phyloP scores from a whole-genome alignment of 1,140 invertebrate genomes.

The Aphidius gifuensis region DNA sequence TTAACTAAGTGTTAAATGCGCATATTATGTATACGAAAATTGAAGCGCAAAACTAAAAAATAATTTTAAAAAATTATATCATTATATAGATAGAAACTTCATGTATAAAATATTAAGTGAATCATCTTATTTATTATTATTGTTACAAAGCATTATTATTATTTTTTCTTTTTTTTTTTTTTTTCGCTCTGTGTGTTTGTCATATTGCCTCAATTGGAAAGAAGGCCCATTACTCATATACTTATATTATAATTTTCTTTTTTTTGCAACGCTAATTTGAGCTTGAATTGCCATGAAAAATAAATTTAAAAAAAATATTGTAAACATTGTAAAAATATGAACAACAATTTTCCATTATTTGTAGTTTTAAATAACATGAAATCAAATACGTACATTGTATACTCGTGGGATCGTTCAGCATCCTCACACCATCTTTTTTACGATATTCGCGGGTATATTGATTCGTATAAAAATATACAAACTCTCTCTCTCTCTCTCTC shows the following conservation, averaged over 20 bases:
- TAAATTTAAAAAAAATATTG: too few species aligned
- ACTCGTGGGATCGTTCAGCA: constrained; percentile 8
- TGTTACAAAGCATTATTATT: constrained; percentile 38
- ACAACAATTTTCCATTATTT: too few species aligned
- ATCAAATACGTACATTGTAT: neutral
- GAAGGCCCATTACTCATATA: constrained; percentile 20
- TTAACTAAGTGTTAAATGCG: neutral
- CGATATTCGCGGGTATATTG: neutral
- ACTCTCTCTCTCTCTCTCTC: constrained; percentile 12
- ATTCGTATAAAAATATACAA: constrained; percentile 9
- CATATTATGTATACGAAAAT: constrained; percentile 7
- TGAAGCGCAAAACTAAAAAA: neutral
- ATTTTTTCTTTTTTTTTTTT: constrained; percentile 15
- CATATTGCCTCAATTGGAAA: constrained; percentile 37
- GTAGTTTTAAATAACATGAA: too few species aligned
- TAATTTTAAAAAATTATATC: constrained; percentile 18
- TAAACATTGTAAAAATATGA: too few species aligned
- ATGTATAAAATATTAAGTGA: constrained; percentile 31
- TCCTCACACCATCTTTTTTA: constrained; percentile 4
- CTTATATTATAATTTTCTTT: constrained; percentile 6
- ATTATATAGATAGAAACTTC: constrained; percentile 25
- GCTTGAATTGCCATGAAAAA: constrained; percentile 13
- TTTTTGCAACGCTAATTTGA: constrained; percentile 29
- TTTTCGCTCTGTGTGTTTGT: constrained; percentile 36
- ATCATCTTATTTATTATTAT: constrained; percentile 31